phyloP scores from a whole-genome alignment of 1,140 invertebrate species.

The Camponotus vicinus region DNA sequence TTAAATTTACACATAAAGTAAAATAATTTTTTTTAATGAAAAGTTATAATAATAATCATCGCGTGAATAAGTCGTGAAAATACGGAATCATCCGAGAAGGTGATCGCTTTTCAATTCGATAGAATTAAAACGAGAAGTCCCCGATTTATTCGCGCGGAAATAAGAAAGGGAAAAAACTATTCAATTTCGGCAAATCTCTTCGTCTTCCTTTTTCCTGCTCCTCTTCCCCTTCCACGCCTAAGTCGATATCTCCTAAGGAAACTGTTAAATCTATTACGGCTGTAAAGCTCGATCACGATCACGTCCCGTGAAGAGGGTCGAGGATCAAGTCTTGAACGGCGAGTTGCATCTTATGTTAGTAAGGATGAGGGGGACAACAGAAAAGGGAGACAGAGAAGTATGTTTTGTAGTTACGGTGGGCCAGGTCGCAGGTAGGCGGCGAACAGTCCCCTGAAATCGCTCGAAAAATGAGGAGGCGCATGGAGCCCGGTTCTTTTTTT shows the following conservation, averaged over 20 bases:
- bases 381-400: conserved; percentile 7
- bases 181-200: conserved; percentile 36
- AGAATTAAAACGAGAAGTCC: neutral
- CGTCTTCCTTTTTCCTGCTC: neutral
- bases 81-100: neutral
- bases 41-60: neutral
- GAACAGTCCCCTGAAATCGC: conserved; percentile 69
- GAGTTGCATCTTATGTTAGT: conserved; percentile 32
- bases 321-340: conserved; percentile 35
- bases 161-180: conserved; percentile 12
- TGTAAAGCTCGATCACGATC: conserved; percentile 70
- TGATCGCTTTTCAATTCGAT: neutral
- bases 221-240: conserved; percentile 13
- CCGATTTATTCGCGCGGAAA: conserved; percentile 27
- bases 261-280: conserved; percentile 78
- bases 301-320: conserved; percentile 53
- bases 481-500: conserved; percentile 40
- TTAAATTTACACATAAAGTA: neutral
- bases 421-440: conserved; percentile 70
- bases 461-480: conserved; percentile 73
- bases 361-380: conserved; percentile 10
- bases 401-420: conserved; percentile 66
- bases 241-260: conserved; percentile 63
- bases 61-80: neutral
- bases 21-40: neutral